These are phyloP conservation scores for Podarcis raffonei DNA, from an alignment of 2,113 vertebrate species.

Conservation along the genomic window DNA sequence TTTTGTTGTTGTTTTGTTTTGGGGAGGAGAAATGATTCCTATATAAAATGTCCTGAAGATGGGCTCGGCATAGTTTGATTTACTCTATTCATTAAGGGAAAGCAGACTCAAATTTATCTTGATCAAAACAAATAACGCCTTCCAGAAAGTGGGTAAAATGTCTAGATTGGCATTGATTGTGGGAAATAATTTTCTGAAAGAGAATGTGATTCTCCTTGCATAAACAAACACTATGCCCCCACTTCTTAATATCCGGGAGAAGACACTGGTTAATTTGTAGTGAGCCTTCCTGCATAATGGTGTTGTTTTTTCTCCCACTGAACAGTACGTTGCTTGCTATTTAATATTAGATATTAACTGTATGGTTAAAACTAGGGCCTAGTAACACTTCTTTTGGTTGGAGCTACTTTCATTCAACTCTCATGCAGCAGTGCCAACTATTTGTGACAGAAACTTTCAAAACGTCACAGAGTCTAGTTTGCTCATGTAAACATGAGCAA, in stretches of 20 bases:
- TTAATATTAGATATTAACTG: background rate
- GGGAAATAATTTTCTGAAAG: constrained; percentile 43
- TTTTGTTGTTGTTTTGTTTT: constrained; percentile 9
- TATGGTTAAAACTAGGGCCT: background rate
- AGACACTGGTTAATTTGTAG: background rate
- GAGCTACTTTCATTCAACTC: background rate
- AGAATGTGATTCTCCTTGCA: constrained; percentile 35
- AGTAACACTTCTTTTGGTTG: background rate
- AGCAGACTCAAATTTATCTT: constrained; percentile 22
- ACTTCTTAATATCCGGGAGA: background rate
- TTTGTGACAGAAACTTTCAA: background rate
- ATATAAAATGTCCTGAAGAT: constrained; percentile 31
- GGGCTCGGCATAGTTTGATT: constrained; percentile 22
- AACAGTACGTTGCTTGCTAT: background rate
- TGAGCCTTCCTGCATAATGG: background rate
- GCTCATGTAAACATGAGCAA: background rate
- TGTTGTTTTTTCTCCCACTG: background rate
- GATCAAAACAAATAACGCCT: background rate
- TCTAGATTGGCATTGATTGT: constrained; percentile 32
- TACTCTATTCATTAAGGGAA: constrained; percentile 25
- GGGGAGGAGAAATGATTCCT: background rate
- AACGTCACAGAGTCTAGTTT: background rate
- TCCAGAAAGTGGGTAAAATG: constrained; percentile 22
- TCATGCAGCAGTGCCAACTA: too few relatives aligned
- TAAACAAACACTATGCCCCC: background rate